Evolutionary conservation across 1,140 invertebrate genomes (phyloP).

Genomic region (Manduca sexta): DNA sequence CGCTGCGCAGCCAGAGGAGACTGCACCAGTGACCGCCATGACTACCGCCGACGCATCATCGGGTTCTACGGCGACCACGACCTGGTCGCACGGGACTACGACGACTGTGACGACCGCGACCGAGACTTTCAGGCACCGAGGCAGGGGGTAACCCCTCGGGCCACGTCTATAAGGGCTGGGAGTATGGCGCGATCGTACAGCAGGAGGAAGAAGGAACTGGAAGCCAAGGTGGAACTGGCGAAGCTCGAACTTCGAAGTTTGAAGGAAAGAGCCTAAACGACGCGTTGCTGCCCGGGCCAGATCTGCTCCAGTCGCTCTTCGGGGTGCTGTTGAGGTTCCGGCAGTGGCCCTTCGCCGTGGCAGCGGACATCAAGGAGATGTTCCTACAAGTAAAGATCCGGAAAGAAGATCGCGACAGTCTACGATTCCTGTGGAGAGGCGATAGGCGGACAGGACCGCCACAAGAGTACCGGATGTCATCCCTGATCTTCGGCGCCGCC

Average conservation of each 20-base stretch:
- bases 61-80: too few relatives aligned
- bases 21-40: too few relatives aligned
- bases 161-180: too few relatives aligned
- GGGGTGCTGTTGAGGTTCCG: conserved; percentile 23
- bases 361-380: conserved; percentile 50
- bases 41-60: too few relatives aligned
- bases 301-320: conserved; percentile 8
- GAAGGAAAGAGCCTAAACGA: conserved; percentile 7
- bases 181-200: too few relatives aligned
- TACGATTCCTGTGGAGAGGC: conserved; percentile 29
- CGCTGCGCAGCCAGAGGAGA: too few relatives aligned
- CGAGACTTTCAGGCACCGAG: too few relatives aligned
- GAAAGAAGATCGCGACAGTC: conserved; percentile 18
- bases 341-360: conserved; percentile 24
- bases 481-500: conserved; percentile 1
- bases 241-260: background rate
- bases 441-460: background rate
- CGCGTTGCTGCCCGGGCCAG: conserved; percentile 5
- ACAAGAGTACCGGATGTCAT: conserved; percentile 1
- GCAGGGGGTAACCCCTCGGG: too few relatives aligned
- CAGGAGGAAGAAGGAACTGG: too few relatives aligned
- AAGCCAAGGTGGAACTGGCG: too few relatives aligned
- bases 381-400: conserved; percentile 40
- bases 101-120: too few relatives aligned
- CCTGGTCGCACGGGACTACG: too few relatives aligned